Percentiles rank a stretch among this genome's conserved stretches.
Evolutionary conservation across 2,888 invertebrate species (phyloP).

Genomic region (Piscicola geometra): DNA sequence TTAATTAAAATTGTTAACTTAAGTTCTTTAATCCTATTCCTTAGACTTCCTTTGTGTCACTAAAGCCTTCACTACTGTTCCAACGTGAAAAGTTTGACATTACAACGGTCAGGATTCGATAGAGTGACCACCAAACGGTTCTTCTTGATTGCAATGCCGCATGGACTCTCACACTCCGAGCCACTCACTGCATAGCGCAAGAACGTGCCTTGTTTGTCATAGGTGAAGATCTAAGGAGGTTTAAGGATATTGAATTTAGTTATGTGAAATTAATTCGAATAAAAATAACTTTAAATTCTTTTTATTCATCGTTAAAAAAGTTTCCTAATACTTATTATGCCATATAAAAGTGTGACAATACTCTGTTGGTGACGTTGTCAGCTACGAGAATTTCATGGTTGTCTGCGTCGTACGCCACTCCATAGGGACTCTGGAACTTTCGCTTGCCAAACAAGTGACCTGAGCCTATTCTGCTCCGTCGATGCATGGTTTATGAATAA

Average conservation of each 20-base stretch:
- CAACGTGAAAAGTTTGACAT: slow-evolving; percentile 19
- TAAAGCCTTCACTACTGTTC: not conserved
- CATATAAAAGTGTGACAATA: no score
- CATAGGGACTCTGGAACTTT: slow-evolving; percentile 41
- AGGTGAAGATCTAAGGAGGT: slow-evolving; percentile 30
- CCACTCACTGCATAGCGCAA: slow-evolving; percentile 24
- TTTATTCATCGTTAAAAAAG: no score
- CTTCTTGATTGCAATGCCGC: slow-evolving; percentile 37
- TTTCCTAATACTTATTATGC: not conserved
- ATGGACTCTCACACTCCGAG: slow-evolving; percentile 34
- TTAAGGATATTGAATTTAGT: no score
- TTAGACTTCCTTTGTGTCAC: not conserved
- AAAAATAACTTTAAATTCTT: no score
- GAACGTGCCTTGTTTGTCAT: slow-evolving; percentile 26
- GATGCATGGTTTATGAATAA: no score
- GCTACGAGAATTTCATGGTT: slow-evolving; percentile 37
- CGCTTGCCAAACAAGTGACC: slow-evolving; percentile 38
- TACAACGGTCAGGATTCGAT: slow-evolving; percentile 3
- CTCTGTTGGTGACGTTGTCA: slow-evolving; percentile 36
- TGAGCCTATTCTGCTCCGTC: slow-evolving; percentile 39
- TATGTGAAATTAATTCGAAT: not conserved
- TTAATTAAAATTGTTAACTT: no score
- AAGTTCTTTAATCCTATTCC: no score
- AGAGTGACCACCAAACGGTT: slow-evolving; percentile 39
- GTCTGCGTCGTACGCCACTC: slow-evolving; percentile 35